phyloP scores from a whole-genome alignment of 2,797 vertebrate genomes.

The Periophthalmus magnuspinnatus region DNA sequence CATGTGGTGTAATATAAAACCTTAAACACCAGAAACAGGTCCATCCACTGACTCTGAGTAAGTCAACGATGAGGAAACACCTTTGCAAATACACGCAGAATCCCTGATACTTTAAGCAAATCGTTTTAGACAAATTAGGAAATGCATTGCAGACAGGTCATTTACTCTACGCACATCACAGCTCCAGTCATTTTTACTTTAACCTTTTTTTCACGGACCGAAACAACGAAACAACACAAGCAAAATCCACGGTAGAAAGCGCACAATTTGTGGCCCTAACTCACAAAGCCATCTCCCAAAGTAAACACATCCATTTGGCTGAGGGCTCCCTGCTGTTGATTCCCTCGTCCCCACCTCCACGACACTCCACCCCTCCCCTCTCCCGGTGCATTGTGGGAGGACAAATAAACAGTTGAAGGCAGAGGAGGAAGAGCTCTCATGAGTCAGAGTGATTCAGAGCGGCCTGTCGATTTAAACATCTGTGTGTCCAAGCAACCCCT shows the following conservation, averaged over 20 bases:
- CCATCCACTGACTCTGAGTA: no score
- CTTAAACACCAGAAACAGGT: no score
- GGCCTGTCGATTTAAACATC: constrained; percentile 34
- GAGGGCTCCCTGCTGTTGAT: constrained; percentile 63
- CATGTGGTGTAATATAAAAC: no score
- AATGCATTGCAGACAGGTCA: no score
- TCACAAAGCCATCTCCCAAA: constrained; percentile 54
- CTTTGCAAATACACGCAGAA: no score
- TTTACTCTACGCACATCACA: no score
- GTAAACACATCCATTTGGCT: constrained; percentile 67
- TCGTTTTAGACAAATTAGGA: no score
- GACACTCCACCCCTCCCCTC: constrained; percentile 23
- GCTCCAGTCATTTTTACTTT: no score
- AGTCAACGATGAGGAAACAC: no score
- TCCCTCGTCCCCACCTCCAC: constrained; percentile 16
- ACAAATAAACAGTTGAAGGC: constrained; percentile 61
- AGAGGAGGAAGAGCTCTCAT: constrained; percentile 60
- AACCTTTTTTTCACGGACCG: neutral
- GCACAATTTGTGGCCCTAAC: no score
- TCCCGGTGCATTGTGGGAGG: constrained; percentile 67
- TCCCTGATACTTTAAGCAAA: no score
- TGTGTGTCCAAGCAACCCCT: constrained; percentile 23
- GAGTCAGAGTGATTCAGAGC: constrained; percentile 64
- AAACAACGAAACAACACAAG: neutral
- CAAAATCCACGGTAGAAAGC: neutral